These are phyloP conservation scores for Aphaenogaster floridana DNA, from an alignment of 1,140 invertebrate species.

Conservation along the genomic window DNA sequence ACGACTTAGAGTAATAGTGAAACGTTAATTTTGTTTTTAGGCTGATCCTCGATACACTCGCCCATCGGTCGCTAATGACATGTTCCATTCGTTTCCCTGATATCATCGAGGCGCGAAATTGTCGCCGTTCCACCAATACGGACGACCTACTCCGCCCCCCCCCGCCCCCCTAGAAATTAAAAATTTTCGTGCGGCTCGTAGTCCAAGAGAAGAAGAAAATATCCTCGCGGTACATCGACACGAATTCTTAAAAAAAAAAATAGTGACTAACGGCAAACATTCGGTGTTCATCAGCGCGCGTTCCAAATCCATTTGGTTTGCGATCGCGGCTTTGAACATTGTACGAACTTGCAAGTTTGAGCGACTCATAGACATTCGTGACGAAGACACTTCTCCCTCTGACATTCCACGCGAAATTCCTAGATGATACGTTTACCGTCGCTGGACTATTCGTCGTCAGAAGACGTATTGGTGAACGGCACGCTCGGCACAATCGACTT, in stretches of 20 bases:
- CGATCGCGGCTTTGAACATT: slow-evolving; percentile 32
- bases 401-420: slow-evolving; percentile 2
- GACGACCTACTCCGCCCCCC: background rate
- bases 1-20: slow-evolving; percentile 44
- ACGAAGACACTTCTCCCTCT: background rate
- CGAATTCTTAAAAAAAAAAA: slow-evolving; percentile 19
- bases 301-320: background rate
- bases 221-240: background rate
- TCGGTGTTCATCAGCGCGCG: slow-evolving; percentile 1
- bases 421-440: background rate
- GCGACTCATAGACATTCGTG: slow-evolving; percentile 60
- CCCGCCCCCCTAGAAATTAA: background rate
- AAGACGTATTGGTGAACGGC: slow-evolving; percentile 65
- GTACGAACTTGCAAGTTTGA: slow-evolving; percentile 59
- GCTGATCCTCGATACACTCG: slow-evolving; percentile 43
- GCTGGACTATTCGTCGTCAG: slow-evolving; percentile 17
- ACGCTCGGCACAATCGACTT: slow-evolving; percentile 54
- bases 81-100: slow-evolving; percentile 39
- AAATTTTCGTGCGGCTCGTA: background rate
- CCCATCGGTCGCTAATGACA: background rate
- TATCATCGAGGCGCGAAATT: slow-evolving; percentile 32
- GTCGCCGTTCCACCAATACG: slow-evolving; percentile 52
- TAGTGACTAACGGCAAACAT: background rate
- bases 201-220: slow-evolving; percentile 4
- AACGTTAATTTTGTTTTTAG: slow-evolving; percentile 54